phyloP scores from a whole-genome alignment of 2,888 invertebrate species.

The Ryuthela nishihirai region DNA sequence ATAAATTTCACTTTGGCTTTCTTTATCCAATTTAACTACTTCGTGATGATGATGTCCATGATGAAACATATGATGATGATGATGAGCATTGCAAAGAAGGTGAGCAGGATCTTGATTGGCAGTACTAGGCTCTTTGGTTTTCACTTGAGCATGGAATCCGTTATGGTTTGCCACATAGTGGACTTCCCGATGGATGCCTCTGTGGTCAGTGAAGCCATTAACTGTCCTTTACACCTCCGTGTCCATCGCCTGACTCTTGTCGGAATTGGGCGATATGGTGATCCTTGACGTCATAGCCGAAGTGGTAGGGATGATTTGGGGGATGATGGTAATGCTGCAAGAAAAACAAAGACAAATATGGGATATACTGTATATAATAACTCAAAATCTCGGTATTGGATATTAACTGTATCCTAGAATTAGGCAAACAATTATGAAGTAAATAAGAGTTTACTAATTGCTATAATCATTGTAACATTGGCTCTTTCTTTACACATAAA shows the following conservation, averaged over 20 bases:
- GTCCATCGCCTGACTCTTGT: neutral
- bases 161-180: conserved; percentile 5
- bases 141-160: conserved; percentile 12
- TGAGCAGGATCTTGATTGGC: conserved; percentile 19
- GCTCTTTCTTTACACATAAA: too few species aligned
- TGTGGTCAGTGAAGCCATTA: conserved; percentile 3
- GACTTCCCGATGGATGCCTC: conserved; percentile 1
- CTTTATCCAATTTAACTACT: too few species aligned
- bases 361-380: too few species aligned
- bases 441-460: too few species aligned
- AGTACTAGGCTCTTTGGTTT: conserved; percentile 25
- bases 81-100: conserved; percentile 15
- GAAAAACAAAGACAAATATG: too few species aligned
- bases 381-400: too few species aligned
- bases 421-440: too few species aligned
- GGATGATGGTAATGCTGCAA: conserved; percentile 1
- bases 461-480: too few species aligned
- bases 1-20: too few species aligned
- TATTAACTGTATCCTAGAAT: too few species aligned
- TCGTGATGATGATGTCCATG: conserved; percentile 5
- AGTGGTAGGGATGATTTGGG: conserved; percentile 3
- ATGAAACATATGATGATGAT: conserved; percentile 11
- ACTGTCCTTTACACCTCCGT: neutral
- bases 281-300: conserved; percentile 10
- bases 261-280: conserved; percentile 1